A percentile compares a stretch with the other conserved stretches of the same genome.
Evolutionary conservation across 2,113 vertebrate species (phyloP).

Genomic region (Callaeas wilsoni): DNA sequence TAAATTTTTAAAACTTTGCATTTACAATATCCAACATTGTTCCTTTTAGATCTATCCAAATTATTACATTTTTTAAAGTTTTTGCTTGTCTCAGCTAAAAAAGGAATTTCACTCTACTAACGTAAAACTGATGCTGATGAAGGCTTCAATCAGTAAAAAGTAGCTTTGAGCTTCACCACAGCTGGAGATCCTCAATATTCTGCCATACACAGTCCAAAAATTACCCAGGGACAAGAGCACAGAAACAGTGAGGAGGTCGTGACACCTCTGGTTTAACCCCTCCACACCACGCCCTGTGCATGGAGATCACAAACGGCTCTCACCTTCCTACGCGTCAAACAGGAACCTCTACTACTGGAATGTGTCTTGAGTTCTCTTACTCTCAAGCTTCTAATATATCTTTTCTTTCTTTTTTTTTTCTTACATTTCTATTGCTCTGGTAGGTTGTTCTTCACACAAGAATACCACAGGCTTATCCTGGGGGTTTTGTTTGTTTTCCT

Average conservation of each 20-base stretch:
- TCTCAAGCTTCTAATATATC: background rate
- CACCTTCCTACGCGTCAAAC: accelerated
- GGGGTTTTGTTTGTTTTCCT: background rate
- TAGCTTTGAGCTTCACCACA: background rate
- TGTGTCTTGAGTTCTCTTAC: accelerated
- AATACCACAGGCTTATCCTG: background rate
- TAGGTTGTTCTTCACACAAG: background rate
- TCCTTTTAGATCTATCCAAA: background rate
- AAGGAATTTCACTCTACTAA: background rate
- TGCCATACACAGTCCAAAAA: background rate
- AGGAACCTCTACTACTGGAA: background rate
- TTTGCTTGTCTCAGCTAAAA: background rate
- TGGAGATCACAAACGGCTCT: background rate
- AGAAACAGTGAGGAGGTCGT: background rate
- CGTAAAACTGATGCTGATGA: background rate
- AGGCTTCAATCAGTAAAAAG: background rate
- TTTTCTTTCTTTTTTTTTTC: background rate
- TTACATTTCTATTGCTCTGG: background rate
- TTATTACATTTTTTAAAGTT: background rate
- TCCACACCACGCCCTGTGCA: background rate
- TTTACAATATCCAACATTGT: background rate
- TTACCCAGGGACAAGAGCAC: background rate
- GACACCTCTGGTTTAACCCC: background rate
- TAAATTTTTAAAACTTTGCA: background rate
- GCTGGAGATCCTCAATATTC: background rate